phyloP scores from a whole-genome alignment of 2,888 invertebrate species.

The Ochropleura leucogaster region DNA sequence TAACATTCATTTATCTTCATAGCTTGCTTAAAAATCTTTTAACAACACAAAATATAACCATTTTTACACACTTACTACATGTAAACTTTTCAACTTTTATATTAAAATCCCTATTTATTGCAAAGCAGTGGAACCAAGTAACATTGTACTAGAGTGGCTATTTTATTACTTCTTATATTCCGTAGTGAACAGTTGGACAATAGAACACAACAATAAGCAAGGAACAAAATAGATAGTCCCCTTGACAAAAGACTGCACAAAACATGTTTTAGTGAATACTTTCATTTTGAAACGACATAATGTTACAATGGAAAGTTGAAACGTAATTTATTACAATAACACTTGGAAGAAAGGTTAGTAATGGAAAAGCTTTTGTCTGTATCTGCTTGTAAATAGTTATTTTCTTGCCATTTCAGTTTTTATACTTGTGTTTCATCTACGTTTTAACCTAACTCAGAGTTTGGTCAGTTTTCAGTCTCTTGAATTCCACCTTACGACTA shows the following conservation, averaged over 20 bases:
- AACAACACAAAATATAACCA: not conserved
- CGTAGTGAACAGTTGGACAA: slow-evolving; percentile 46
- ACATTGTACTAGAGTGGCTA: slow-evolving; percentile 18
- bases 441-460: too few species aligned
- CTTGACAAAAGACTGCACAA: slow-evolving; percentile 53
- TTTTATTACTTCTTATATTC: slow-evolving; percentile 55
- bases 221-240: slow-evolving; percentile 54
- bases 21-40: not conserved
- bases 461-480: not conserved
- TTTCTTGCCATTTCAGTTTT: not conserved
- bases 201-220: slow-evolving; percentile 53
- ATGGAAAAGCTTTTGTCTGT: slow-evolving; percentile 12
- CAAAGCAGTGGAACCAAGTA: slow-evolving; percentile 15
- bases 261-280: slow-evolving; percentile 56
- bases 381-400: not conserved
- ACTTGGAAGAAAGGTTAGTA: not conserved
- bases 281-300: slow-evolving; percentile 50
- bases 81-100: slow-evolving; percentile 15
- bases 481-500: not conserved
- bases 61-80: not conserved
- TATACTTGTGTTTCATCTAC: too few species aligned
- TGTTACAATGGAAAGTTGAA: slow-evolving; percentile 47
- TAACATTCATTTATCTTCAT: not conserved
- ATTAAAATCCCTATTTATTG: slow-evolving; percentile 32
- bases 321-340: slow-evolving; percentile 39